Evolutionary conservation across 2,797 vertebrate species (phyloP), one percentile per base, ranked within the genome.

Genomic region (Phoeniculus purpureus): DNA sequence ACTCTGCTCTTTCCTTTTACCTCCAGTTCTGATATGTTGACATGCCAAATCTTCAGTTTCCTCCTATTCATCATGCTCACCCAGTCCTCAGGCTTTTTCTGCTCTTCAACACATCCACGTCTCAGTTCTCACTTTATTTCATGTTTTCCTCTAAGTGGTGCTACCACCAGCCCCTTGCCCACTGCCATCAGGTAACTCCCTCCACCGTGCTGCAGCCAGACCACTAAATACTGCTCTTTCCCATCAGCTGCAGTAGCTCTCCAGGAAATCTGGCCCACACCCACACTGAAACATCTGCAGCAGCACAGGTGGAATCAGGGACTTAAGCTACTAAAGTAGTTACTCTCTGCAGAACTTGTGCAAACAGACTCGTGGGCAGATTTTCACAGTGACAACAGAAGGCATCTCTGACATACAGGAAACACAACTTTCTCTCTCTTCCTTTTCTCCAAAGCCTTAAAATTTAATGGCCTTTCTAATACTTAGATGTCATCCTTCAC

Each of bases 341-440:
- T 93, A 34, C 59, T 48, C 55, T 79, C 32, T 70, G 51, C 37
- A 79, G 52, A 90, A 50, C 18, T 56, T 73, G 50, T 76, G 67
- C 71, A 89, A 89, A 87, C 54, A 94, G 75, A 79, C 64, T 89
- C 50, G 21, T 15, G 81, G 45, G 60, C 71, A 92, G 84, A 84
- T 94, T 79, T 88, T 84, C 65, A 60, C 59, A 60, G 17, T 10
- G 66, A 40, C 27, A 81, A 77, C 62, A 87, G 75, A 89, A 94
- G 68, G 60, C 48, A 73, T 34, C 77, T 78, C 32, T 79, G 50
- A 84, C 40, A 59, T 31, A 76, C 3, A 73, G 64, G 47, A 87
- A 89, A 86, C 12, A 6, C 23, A 85, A 22, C 8, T 4, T 51
- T 72, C 26, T 52, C 59, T 80, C 45, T 45, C 12, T 12, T 16